Conservation (phyloP, 2,888 invertebrate genomes). For the Sturmia bella region DNA sequence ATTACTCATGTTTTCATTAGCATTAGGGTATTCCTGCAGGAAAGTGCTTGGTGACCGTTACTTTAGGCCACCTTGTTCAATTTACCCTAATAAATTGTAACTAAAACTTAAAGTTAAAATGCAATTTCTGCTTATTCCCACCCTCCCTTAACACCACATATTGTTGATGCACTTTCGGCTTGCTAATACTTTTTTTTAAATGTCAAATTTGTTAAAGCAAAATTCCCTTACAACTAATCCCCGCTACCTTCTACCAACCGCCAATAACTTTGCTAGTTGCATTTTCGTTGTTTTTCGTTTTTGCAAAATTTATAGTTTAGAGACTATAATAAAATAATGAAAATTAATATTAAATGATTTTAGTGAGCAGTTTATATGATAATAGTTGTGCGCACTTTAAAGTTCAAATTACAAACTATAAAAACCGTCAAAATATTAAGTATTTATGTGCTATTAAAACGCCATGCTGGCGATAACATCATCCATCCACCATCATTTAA, state of each 20-base stretch:
- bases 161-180: too few relatives aligned
- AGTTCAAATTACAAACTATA: slow-evolving; percentile 66
- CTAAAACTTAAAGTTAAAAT: too few relatives aligned
- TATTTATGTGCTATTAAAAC: slow-evolving; percentile 69
- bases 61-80: too few relatives aligned
- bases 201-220: not conserved
- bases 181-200: too few relatives aligned
- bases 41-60: too few relatives aligned
- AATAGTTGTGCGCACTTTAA: slow-evolving; percentile 34
- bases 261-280: not conserved
- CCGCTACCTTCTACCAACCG: not conserved
- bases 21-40: too few relatives aligned
- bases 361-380: slow-evolving; percentile 55
- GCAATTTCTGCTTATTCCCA: too few relatives aligned
- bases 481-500: slow-evolving; percentile 39
- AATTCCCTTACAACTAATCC: not conserved
- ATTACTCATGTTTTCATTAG: too few relatives aligned
- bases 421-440: slow-evolving; percentile 68
- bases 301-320: not conserved
- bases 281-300: not conserved
- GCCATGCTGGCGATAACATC: slow-evolving; percentile 68
- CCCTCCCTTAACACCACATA: too few relatives aligned
- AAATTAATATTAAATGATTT: slow-evolving; percentile 62
- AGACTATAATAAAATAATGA: slow-evolving; percentile 52
- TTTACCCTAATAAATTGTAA: too few relatives aligned